Evolutionary conservation across 2,797 vertebrate genomes (phyloP), one percentile per base, ranked within the genome.

Genomic region (Sebastes miniatus): DNA sequence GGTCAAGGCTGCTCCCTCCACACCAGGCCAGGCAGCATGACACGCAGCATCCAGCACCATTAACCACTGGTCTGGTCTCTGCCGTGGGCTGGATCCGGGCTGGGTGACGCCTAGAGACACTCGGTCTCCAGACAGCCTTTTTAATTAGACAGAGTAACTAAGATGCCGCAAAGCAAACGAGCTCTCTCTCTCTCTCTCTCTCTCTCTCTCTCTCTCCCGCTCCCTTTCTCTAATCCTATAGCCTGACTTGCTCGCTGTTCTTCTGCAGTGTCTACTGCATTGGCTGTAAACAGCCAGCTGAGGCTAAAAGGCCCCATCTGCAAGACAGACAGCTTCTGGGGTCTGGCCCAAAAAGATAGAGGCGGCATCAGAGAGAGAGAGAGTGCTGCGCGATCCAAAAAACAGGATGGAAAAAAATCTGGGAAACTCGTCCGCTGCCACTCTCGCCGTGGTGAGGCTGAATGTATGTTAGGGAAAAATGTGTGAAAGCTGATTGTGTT

Each of bases 121-220:
- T 31, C 20, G 1, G 84, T 88, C 90, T 91, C 86, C 80, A 88
- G 83, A 81, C 86, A 72, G 81, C 62, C 78, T 70, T 93, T 93
- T 92, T 91, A 92, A 93, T 94, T 92, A 94, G 84, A 76, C 86
- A 58, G 81, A 89, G 85, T 83, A 85, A 89, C 87, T 81, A 85
- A 84, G 82, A 89, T 82, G 86, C 85, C 32, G 27, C 84, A 87
- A 83, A 85, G 85, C 75, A 85, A 89, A 88, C 59, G 10, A 77
- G 68, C 76, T 72, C 73, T 6, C 74, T 34, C 31, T 34, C 68
- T 61, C 13, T 54, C 77, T 81, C 69, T 87, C 73, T 6, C 74
- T 57, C 68, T 61, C 13, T 54, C 77, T 81, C 69, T 87, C 73
- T 6, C 74, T 57, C 74, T 57, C 70, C 5, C 74, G 27, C 71